Conservation (phyloP, 2,888 invertebrate genomes). For the Dascillus cervinus region DNA sequence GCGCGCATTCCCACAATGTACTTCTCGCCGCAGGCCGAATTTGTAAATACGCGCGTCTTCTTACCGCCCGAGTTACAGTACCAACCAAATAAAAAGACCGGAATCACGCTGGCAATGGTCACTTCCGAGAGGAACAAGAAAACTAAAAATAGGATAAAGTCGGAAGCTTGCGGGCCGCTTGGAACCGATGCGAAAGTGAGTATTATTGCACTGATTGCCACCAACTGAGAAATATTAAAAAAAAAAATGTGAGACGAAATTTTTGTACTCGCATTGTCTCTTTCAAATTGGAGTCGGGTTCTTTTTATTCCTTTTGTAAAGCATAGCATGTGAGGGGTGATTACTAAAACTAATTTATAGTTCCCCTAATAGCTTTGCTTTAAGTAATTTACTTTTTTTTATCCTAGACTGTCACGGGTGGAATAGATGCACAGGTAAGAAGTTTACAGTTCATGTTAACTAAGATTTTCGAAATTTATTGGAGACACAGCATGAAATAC, state of each 20-base stretch:
- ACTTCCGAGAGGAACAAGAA: constrained; percentile 41
- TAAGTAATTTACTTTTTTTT: not conserved
- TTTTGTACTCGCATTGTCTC: no score
- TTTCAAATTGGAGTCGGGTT: no score
- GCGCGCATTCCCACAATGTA: constrained; percentile 86
- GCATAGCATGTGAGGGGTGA: no score
- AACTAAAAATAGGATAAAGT: constrained; percentile 43
- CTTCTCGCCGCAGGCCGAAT: constrained; percentile 69
- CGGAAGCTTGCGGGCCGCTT: constrained; percentile 49
- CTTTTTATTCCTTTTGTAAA: no score
- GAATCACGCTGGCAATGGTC: constrained; percentile 40
- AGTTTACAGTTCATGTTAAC: no score
- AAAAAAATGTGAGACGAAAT: no score
- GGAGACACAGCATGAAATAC: no score
- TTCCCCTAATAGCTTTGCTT: no score
- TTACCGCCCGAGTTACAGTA: constrained; percentile 72
- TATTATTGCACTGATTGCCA: no score
- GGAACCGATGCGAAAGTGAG: constrained; percentile 55
- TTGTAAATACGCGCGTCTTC: constrained; percentile 71
- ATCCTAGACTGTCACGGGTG: constrained; percentile 30
- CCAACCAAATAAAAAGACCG: constrained; percentile 41
- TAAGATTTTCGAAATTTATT: no score
- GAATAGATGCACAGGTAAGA: constrained; percentile 59
- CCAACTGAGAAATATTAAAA: no score
- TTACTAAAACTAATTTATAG: no score